Percentiles rank a stretch among this genome's conserved stretches.
Evolutionary conservation across 2,888 invertebrate genomes (phyloP).

Genomic region (Campoletis raptor): DNA sequence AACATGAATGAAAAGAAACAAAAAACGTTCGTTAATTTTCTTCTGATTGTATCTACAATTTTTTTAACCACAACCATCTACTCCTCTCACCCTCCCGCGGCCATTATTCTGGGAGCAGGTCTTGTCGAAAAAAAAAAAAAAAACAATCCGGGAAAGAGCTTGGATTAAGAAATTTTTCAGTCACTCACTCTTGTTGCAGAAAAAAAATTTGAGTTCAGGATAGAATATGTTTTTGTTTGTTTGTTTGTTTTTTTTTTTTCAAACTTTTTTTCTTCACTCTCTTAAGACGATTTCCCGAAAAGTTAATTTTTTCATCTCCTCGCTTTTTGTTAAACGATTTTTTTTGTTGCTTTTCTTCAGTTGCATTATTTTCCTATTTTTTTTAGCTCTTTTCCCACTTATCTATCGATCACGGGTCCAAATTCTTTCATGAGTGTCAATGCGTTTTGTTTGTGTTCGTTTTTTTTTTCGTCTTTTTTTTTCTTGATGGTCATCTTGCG

Average conservation of each 20-base stretch:
- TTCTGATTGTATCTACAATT: conserved; percentile 59
- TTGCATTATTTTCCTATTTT: neutral
- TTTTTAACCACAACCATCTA: neutral
- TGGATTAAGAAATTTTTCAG: conserved; percentile 30
- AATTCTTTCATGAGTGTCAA: conserved; percentile 55
- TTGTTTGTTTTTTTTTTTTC: conserved; percentile 63
- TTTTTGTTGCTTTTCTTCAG: neutral
- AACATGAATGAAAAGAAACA: conserved; percentile 26
- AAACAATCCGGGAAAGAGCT: neutral
- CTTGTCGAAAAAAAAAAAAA: neutral
- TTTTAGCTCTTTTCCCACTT: conserved; percentile 29
- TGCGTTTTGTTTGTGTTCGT: conserved; percentile 37
- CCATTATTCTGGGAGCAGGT: neutral
- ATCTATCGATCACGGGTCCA: conserved; percentile 34
- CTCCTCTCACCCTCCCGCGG: neutral
- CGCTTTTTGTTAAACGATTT: conserved; percentile 87
- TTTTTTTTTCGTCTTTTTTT: conserved; percentile 12
- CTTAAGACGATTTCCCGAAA: neutral
- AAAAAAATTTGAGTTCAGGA: neutral
- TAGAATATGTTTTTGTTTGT: conserved; percentile 27
- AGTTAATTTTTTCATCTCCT: conserved; percentile 86
- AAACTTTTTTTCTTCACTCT: conserved; percentile 63
- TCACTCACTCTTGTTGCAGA: neutral
- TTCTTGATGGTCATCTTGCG: conserved; percentile 54
- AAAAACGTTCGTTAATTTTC: neutral